Conservation (phyloP, 1,140 invertebrate genomes). For the Notospermus geniculatus region DNA sequence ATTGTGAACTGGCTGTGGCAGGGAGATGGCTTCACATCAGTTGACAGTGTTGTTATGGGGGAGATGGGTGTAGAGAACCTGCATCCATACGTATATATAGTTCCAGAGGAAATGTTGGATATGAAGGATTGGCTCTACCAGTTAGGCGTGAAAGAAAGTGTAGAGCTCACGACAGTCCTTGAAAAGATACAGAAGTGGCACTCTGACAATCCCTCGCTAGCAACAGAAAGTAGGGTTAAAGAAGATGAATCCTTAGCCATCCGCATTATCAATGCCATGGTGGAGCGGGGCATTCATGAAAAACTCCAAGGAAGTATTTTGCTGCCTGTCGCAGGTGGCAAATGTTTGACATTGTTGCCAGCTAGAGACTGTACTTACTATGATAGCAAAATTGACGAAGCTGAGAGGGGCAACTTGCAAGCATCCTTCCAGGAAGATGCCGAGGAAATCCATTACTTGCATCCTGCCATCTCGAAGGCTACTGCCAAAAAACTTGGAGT, state of each 20-base stretch:
- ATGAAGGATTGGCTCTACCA: conserved; percentile 10
- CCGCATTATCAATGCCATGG: not conserved
- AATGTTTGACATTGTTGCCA: conserved; percentile 16
- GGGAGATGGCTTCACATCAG: conserved; percentile 20
- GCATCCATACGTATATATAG: conserved; percentile 21
- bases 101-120: conserved; percentile 18
- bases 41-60: conserved; percentile 15
- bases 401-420: not conserved
- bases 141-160: not conserved
- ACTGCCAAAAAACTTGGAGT: conserved; percentile 36
- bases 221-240: too few species aligned
- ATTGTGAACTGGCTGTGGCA: conserved; percentile 23
- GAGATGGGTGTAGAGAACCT: conserved; percentile 12
- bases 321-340: conserved; percentile 11
- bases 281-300: conserved; percentile 12
- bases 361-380: conserved; percentile 32
- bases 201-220: not conserved
- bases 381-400: conserved; percentile 20
- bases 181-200: not conserved
- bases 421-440: conserved; percentile 16
- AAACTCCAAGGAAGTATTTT: conserved; percentile 19
- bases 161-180: not conserved
- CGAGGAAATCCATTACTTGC: conserved; percentile 30
- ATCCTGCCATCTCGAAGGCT: conserved; percentile 28
- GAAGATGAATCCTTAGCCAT: too few species aligned